Conservation (phyloP, 2,113 vertebrate species). For the Cariama cristata region DNA sequence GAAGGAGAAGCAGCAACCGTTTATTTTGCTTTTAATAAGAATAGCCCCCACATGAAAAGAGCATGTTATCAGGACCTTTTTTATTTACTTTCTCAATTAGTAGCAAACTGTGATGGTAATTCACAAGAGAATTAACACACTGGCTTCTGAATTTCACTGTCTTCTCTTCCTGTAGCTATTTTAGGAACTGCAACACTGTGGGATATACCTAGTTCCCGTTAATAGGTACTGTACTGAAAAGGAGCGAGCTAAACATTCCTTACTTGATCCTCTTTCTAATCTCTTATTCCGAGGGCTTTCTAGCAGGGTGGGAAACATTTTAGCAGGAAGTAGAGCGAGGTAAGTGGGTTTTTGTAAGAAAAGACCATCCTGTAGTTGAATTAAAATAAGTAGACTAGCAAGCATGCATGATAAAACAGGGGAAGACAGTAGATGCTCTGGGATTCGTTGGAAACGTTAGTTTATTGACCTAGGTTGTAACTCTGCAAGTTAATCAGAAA, state of each 20-base stretch:
- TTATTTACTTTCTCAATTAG: constrained; percentile 79
- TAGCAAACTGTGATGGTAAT: constrained; percentile 76
- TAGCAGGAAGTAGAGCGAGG: not conserved
- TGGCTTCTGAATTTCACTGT: constrained; percentile 65
- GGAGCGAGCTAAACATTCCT: not conserved
- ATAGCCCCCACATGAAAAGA: constrained; percentile 55
- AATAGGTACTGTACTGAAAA: not conserved
- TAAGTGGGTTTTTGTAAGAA: not conserved
- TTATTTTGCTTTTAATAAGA: constrained; percentile 67
- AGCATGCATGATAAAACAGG: not conserved
- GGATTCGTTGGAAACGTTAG: not conserved
- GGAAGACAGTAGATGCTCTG: not conserved
- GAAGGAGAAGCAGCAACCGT: not conserved
- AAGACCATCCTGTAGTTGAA: not conserved
- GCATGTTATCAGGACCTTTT: constrained; percentile 68
- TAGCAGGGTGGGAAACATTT: not conserved
- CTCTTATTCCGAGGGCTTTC: not conserved
- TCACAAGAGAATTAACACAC: constrained; percentile 73
- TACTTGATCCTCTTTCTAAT: not conserved
- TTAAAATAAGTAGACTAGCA: not conserved
- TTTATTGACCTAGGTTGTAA: not conserved
- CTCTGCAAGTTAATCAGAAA: not conserved
- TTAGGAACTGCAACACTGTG: constrained; percentile 39
- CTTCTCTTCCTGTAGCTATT: constrained; percentile 62
- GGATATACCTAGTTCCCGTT: constrained; percentile 27